Percentiles rank a stretch among this genome's conserved stretches.
Evolutionary conservation across 2,888 invertebrate species (phyloP).

Genomic region (Sphaerophoria taeniata): DNA sequence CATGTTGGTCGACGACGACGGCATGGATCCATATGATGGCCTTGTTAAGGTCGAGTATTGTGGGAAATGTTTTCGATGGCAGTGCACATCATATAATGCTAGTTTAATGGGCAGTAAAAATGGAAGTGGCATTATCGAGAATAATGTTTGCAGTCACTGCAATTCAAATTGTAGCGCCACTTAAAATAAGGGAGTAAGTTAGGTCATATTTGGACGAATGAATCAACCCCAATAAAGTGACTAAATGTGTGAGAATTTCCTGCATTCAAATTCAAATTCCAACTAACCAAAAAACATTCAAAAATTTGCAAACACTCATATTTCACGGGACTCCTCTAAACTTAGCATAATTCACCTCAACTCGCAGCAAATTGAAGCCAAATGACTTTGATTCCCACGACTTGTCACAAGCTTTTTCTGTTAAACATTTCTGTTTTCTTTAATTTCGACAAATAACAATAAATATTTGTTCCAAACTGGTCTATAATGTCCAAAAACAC

Average conservation of each 20-base stretch:
- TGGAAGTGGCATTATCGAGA: too few species aligned
- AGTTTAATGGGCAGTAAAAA: too few species aligned
- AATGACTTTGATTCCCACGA: conserved; percentile 59
- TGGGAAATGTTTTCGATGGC: conserved; percentile 31
- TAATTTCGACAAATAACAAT: conserved; percentile 40
- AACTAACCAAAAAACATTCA: conserved; percentile 52
- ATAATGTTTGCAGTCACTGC: too few species aligned
- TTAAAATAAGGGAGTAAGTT: too few species aligned
- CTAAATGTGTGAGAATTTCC: conserved; percentile 43
- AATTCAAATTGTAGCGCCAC: too few species aligned
- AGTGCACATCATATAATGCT: too few species aligned
- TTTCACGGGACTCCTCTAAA: conserved; percentile 56
- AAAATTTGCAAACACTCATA: conserved; percentile 61
- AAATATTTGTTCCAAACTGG: conserved; percentile 64
- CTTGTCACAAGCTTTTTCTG: conserved; percentile 45
- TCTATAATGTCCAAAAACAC: conserved; percentile 37
- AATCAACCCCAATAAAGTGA: too few species aligned
- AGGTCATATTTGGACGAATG: too few species aligned
- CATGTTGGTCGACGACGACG: too few species aligned
- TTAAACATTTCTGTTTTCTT: not conserved
- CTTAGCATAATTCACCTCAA: conserved; percentile 50
- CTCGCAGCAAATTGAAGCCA: not conserved
- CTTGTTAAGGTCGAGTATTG: conserved; percentile 66
- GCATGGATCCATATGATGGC: conserved; percentile 52
- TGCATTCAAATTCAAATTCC: conserved; percentile 30